Conservation (phyloP, 2,113 vertebrate species). For the Zonotrichia leucophrys region DNA sequence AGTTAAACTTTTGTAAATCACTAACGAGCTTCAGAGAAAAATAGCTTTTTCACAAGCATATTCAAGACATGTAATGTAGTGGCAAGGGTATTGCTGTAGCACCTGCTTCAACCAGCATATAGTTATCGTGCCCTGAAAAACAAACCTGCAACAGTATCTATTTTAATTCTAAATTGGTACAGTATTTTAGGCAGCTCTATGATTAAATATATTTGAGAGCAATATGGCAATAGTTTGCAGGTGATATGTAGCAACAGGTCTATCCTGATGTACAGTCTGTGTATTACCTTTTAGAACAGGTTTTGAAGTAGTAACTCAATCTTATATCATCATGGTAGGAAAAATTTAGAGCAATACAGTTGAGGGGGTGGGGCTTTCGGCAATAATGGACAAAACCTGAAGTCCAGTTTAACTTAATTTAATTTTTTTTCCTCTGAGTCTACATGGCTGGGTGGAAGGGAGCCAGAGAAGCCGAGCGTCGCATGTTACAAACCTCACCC, state of each 20-base stretch:
- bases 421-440: constrained; percentile 44
- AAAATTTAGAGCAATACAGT: constrained; percentile 71
- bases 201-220: constrained; percentile 69
- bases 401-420: constrained; percentile 58
- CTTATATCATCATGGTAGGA: constrained; percentile 65
- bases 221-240: constrained; percentile 67
- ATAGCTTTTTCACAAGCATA: constrained; percentile 29
- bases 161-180: constrained; percentile 52
- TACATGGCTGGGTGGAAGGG: constrained; percentile 58
- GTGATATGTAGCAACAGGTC: constrained; percentile 67
- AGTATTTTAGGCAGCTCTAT: constrained; percentile 68
- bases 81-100: constrained; percentile 52
- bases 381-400: constrained; percentile 65
- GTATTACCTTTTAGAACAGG: constrained; percentile 59
- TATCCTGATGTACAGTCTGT: constrained; percentile 64
- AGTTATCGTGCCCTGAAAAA: constrained; percentile 49
- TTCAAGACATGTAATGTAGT: constrained; percentile 30
- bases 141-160: constrained; percentile 55
- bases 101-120: constrained; percentile 56
- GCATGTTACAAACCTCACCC: constrained; percentile 57
- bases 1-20: constrained; percentile 64
- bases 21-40: constrained; percentile 61
- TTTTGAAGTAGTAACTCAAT: constrained; percentile 59
- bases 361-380: constrained; percentile 56
- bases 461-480: constrained; percentile 53